These are phyloP conservation scores for Platerodrilus igneus DNA, from an alignment of 2,888 invertebrate genomes.

Conservation along the genomic window DNA sequence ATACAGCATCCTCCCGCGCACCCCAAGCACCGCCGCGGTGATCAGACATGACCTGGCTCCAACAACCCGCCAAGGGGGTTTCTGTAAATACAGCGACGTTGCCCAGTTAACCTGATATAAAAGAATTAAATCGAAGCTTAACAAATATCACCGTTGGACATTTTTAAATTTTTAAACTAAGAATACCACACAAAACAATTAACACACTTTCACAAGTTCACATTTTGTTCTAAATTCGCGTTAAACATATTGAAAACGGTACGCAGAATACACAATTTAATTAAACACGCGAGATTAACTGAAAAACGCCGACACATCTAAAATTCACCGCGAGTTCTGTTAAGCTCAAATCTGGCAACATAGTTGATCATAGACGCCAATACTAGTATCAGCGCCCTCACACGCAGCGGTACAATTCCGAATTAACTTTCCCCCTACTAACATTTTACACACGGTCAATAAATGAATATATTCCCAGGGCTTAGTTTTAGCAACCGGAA, in stretches of 20 bases:
- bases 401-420: slow-evolving; percentile 43
- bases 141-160: no score
- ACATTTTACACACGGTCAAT: slow-evolving; percentile 46
- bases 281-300: no score
- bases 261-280: no score
- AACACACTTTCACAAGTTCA: no score
- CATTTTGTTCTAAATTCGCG: no score
- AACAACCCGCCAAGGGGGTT: slow-evolving; percentile 24
- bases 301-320: slow-evolving; percentile 8
- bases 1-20: slow-evolving; percentile 59
- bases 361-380: slow-evolving; percentile 47
- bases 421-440: slow-evolving; percentile 29
- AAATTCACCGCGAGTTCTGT: slow-evolving; percentile 37
- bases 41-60: slow-evolving; percentile 54
- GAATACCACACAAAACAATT: no score
- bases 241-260: slow-evolving; percentile 3
- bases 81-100: no score
- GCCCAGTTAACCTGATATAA: no score
- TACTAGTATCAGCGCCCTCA: slow-evolving; percentile 45
- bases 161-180: no score
- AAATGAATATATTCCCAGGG: slow-evolving; percentile 43
- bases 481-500: slow-evolving; percentile 37
- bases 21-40: slow-evolving; percentile 62
- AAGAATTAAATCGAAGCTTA: no score
- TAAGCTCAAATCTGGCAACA: slow-evolving; percentile 49